These are phyloP conservation scores for Drosophila auraria DNA, from an alignment of 1,140 invertebrate species.

Conservation along the genomic window DNA sequence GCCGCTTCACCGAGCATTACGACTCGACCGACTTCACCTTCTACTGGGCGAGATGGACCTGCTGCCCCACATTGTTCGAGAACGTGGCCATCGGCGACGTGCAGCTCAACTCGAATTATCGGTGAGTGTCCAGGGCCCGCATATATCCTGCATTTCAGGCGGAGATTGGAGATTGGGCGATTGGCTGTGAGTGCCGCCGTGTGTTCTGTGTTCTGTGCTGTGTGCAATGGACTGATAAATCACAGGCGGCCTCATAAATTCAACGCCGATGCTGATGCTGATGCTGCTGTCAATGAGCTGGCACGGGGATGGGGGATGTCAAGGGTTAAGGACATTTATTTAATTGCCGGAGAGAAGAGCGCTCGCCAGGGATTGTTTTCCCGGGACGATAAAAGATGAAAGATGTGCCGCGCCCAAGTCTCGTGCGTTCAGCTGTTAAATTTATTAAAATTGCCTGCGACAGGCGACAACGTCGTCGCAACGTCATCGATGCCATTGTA, in stretches of 20 bases:
- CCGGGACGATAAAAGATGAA: constrained; percentile 75
- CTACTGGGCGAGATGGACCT: constrained; percentile 90
- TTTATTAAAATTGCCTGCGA: constrained; percentile 78
- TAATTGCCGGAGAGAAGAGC: constrained; percentile 68
- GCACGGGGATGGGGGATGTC: constrained; percentile 15
- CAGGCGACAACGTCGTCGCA: constrained; percentile 34
- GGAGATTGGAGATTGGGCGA: neutral
- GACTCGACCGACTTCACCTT: constrained; percentile 88
- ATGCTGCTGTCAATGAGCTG: constrained; percentile 71
- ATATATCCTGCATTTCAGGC: constrained; percentile 15
- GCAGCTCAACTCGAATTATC: constrained; percentile 91
- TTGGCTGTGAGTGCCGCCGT: neutral
- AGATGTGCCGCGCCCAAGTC: constrained; percentile 61
- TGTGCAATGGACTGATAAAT: constrained; percentile 80
- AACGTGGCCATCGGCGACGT: constrained; percentile 92
- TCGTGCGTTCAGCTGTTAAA: constrained; percentile 74
- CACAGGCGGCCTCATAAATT: constrained; percentile 76
- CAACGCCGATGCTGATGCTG: constrained; percentile 61
- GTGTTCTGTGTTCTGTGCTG: constrained; percentile 30
- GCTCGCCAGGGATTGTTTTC: constrained; percentile 35
- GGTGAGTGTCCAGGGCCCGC: constrained; percentile 86
- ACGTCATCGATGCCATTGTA: constrained; percentile 68
- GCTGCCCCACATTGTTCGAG: constrained; percentile 88
- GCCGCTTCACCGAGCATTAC: constrained; percentile 90
- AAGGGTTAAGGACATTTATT: constrained; percentile 70